Percentiles rank a stretch among this genome's conserved stretches.
phyloP scores from a whole-genome alignment of 2,888 invertebrate genomes.

The Tetanocera ferruginea region DNA sequence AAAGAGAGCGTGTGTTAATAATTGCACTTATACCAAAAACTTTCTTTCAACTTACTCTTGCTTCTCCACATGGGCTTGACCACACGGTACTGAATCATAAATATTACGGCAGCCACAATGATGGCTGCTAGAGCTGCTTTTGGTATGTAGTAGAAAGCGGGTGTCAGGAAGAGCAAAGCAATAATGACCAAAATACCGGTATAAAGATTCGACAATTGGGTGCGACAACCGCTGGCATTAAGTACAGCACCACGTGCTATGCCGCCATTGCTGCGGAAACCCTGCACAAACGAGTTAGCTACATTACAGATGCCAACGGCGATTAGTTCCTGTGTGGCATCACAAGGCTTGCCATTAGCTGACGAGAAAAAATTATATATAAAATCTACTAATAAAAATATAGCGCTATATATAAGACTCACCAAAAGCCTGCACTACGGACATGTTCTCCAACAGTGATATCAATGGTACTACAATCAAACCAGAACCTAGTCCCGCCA shows the following conservation, averaged over 20 bases:
- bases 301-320: constrained; percentile 85
- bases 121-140: constrained; percentile 89
- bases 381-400: neutral
- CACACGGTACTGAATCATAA: constrained; percentile 91
- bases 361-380: constrained; percentile 1
- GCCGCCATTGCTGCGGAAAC: constrained; percentile 86
- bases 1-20: constrained; percentile 11
- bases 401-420: constrained; percentile 40
- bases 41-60: constrained; percentile 76
- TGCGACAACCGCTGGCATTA: constrained; percentile 89
- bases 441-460: constrained; percentile 89
- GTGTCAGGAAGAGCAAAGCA: constrained; percentile 88
- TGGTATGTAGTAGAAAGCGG: constrained; percentile 89
- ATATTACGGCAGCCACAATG: constrained; percentile 92
- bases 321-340: constrained; percentile 92
- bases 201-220: constrained; percentile 86
- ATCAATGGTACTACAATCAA: constrained; percentile 89
- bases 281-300: constrained; percentile 87
- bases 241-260: constrained; percentile 89
- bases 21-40: neutral
- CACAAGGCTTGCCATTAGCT: constrained; percentile 84
- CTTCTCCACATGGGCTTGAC: constrained; percentile 90
- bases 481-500: constrained; percentile 85
- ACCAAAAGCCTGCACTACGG: constrained; percentile 72
- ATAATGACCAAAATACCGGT: constrained; percentile 87